phyloP scores from a whole-genome alignment of 2,113 vertebrate genomes.

The Proteles cristata region DNA sequence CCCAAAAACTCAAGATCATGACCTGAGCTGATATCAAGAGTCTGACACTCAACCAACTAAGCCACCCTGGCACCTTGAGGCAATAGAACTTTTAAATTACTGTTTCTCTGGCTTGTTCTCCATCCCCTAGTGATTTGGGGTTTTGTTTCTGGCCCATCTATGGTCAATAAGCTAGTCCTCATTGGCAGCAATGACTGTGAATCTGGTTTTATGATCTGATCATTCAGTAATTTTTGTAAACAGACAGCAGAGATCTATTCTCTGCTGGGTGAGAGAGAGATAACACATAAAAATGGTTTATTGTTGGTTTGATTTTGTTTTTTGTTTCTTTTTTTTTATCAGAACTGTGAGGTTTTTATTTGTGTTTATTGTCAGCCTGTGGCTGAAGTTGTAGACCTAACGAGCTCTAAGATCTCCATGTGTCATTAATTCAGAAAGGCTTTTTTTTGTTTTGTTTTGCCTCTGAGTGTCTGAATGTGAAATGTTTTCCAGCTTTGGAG shows the following conservation, averaged over 20 bases:
- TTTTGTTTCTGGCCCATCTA: neutral
- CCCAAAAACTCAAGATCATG: neutral
- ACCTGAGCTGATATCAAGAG: neutral
- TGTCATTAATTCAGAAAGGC: neutral
- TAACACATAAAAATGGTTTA: neutral
- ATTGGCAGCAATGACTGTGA: neutral
- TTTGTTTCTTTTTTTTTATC: neutral
- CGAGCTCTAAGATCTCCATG: neutral
- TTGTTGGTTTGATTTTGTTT: neutral
- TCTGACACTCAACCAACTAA: neutral
- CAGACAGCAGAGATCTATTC: neutral
- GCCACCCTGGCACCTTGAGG: neutral
- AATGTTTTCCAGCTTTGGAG: neutral
- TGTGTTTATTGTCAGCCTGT: neutral
- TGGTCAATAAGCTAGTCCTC: neutral
- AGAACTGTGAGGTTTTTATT: neutral
- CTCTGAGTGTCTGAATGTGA: neutral
- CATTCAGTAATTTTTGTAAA: neutral
- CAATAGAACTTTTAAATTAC: neutral
- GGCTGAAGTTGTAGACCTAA: neutral
- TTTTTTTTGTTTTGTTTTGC: neutral
- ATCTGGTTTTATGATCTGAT: neutral
- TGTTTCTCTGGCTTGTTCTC: neutral
- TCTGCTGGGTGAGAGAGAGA: neutral
- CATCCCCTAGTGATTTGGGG: neutral